phyloP scores from a whole-genome alignment of 2,113 vertebrate genomes.

The Ellobius talpinus region DNA sequence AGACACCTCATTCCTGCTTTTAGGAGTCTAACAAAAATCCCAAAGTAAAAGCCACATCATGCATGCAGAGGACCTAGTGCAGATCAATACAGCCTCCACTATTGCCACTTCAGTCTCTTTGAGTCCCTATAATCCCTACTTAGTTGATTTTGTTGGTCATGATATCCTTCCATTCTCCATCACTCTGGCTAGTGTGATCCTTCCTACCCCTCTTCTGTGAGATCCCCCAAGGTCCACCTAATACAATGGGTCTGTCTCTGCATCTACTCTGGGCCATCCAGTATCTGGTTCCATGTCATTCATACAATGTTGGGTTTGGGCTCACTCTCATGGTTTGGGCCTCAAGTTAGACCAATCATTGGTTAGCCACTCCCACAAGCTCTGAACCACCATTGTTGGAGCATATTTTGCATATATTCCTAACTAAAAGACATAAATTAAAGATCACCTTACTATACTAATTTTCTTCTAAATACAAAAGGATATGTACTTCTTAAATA shows the following conservation, averaged over 20 bases:
- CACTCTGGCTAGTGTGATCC: not conserved
- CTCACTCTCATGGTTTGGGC: not conserved
- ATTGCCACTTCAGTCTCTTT: not conserved
- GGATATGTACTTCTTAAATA: constrained; percentile 21
- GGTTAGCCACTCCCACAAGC: not conserved
- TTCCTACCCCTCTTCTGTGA: not conserved
- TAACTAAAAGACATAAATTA: constrained; percentile 57
- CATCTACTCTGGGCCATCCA: not conserved
- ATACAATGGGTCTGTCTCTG: not conserved
- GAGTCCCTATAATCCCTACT: not conserved
- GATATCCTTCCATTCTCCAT: not conserved
- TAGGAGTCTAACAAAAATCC: not conserved
- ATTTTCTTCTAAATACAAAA: constrained; percentile 53
- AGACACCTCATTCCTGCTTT: not conserved
- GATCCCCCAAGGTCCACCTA: not conserved
- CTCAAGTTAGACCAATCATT: not conserved
- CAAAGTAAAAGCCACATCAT: not conserved
- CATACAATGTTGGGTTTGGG: not conserved
- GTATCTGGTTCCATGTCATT: not conserved
- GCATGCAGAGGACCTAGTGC: not conserved
- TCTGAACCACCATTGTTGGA: not conserved
- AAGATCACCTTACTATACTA: not conserved
- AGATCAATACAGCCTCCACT: not conserved
- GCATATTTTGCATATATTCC: not conserved
- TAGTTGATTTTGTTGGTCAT: not conserved